phyloP scores from a whole-genome alignment of 2,113 vertebrate genomes.

The Anoplopoma fimbria region DNA sequence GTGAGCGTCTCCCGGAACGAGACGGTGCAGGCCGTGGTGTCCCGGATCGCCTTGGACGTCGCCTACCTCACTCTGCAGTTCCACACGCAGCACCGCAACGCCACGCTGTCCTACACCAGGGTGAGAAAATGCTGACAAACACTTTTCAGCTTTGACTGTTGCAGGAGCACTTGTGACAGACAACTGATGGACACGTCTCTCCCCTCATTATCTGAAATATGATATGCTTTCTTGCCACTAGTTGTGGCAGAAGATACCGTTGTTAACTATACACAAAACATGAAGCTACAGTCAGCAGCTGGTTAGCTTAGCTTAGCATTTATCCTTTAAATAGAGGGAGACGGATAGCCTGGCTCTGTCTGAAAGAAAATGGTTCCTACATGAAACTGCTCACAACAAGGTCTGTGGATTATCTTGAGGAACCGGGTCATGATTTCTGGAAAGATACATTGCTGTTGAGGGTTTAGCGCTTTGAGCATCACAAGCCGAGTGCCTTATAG shows the following conservation, averaged over 20 bases:
- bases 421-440: not conserved
- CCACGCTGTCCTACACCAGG: slow-evolving; percentile 89
- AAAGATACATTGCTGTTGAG: not conserved
- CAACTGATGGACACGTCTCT: not conserved
- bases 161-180: too few relatives aligned
- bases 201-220: not conserved
- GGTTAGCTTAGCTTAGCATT: not conserved
- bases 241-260: not conserved
- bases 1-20: slow-evolving; percentile 84
- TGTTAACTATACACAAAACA: not conserved
- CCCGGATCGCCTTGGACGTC: slow-evolving; percentile 84
- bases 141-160: not conserved
- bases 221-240: not conserved
- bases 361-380: not conserved
- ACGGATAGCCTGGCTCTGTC: not conserved
- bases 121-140: slow-evolving; percentile 71
- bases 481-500: not conserved
- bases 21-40: slow-evolving; percentile 87
- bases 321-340: not conserved
- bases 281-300: not conserved
- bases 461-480: too few relatives aligned
- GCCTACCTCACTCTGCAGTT: slow-evolving; percentile 91
- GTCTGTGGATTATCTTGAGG: not conserved
- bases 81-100: slow-evolving; percentile 88
- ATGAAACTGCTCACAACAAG: not conserved